Evolutionary conservation across 2,797 vertebrate genomes (phyloP), one percentile per base, ranked within the genome.

Genomic region (Staurois parvus): DNA sequence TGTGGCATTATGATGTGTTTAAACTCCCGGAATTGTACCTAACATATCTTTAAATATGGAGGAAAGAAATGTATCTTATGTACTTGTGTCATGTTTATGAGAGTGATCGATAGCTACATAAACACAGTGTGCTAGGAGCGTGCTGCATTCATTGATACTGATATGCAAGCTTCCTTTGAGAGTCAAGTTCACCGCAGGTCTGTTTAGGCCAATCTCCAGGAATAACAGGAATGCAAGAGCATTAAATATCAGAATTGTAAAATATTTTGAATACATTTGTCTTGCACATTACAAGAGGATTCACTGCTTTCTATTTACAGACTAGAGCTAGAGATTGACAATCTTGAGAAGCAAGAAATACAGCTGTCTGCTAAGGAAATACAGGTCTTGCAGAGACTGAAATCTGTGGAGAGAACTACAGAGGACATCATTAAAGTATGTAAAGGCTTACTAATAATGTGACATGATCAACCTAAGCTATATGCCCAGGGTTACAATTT

Each of bases 401-500:
- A 97, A 86, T 95, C 96, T 84, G 93, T 99, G 78, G 98, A 99
- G 90, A 96, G 92, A 88, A 97, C 97, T 0, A 88, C 97, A 3
- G 97, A 97, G 89, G 98, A 99, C 40, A 86, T 86, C 29, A 82
- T 86, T 78, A 86, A 78, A 68, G 85, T 86, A 52, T 40, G 32
- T 62, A 62, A 62, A 24, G 59, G 24, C 59, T 62, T 19, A 13
- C 4, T 24, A n/a, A 24, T 26, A 24, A 62, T 9, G 15, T 48
- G 13, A 15, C 19, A 48, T 48, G 45, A 15, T 12, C 45, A 48
- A 48, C 15, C 45, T 48, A 48, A 17, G 13, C 45, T 48, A 2
- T 17, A 48, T 15, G 15, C 45, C 4, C 13, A 48, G 15, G 45
- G 45, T 48, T 11, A 48, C 45, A 48, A 48, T 48, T 17, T 15